phyloP scores from a whole-genome alignment of 1,140 invertebrate genomes.

The Chironomus tepperi region DNA sequence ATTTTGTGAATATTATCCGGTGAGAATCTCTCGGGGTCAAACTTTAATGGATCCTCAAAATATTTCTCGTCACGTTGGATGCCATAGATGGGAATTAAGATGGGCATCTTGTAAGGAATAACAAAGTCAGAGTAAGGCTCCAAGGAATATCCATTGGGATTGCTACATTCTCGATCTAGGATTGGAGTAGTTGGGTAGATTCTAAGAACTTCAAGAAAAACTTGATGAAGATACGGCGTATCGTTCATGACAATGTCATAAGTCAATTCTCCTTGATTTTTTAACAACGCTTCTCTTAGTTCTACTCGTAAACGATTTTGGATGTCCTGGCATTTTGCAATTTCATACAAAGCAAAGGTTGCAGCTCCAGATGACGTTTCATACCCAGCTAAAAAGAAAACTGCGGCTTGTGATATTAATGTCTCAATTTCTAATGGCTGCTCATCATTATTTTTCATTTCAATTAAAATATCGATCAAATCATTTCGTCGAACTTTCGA shows the following conservation, averaged over 20 bases:
- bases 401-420: constrained; percentile 55
- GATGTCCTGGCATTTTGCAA: constrained; percentile 57
- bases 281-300: constrained; percentile 45
- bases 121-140: constrained; percentile 31
- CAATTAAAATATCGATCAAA: constrained; percentile 42
- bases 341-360: constrained; percentile 52
- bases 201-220: constrained; percentile 43
- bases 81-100: constrained; percentile 35
- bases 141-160: constrained; percentile 29
- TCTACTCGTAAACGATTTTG: constrained; percentile 56
- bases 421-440: constrained; percentile 34
- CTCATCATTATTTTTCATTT: constrained; percentile 24
- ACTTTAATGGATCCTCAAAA: constrained; percentile 56
- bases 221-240: constrained; percentile 52
- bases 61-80: constrained; percentile 40
- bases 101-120: constrained; percentile 33
- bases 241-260: constrained; percentile 51
- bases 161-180: constrained; percentile 31
- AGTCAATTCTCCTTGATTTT: constrained; percentile 43
- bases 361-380: constrained; percentile 68
- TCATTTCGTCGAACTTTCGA: constrained; percentile 37
- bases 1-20: constrained; percentile 41
- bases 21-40: constrained; percentile 55
- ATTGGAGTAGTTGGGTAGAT: constrained; percentile 33
- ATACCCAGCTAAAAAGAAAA: constrained; percentile 65